Base-by-base conservation (phyloP, 2,113 vertebrate species). In the Cathartes aura region DNA sequence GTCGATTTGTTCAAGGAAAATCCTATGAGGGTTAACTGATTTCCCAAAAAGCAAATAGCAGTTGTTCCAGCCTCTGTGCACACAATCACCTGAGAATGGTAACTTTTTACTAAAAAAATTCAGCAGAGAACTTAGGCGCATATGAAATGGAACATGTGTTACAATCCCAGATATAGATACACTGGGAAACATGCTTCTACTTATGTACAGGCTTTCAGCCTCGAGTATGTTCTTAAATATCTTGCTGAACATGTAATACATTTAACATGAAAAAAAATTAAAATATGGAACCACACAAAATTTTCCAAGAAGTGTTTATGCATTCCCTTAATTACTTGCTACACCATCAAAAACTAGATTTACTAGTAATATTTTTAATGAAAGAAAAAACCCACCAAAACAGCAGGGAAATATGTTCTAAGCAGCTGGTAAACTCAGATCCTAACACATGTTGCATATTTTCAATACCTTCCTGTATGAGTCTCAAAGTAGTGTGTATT, bases 371-470 rank as follows among this genome's bases (percentile, higher is more conserved):
- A 62, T 47, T 64, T 88, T 82, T 63, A 43, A 80, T n/a, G 50
- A 70, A 82, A 52, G 47, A 23, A 70, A 70, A 82, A 53, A 23
- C 2, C 5, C 30, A 60, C 3, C 4, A 30, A 78, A 89, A 17
- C 15, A 90, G 5, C 59, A 58, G n/a, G 29, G 36, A 93, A 78
- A 81, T 93, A 62, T 27, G 89, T 90, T 87, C 40, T 42, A 45
- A 80, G 87, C 67, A 93, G 27, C 48, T 91, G 60, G 53, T 90
- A 95, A 87, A 81, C 40, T 90, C 75, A 91, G 84, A 88, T 40
- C 76, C 14, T 56, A 72, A 87, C 58, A 67, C 18, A 58, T 32
- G 47, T 42, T 40, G 16, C 11, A 15, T 79, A 85, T 82, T 78
- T 95, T 92, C 72, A 73, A 50, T 81, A 85, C 20, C 36, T 89